Conservation (phyloP, 2,888 invertebrate species). For the Spodoptera picta region DNA sequence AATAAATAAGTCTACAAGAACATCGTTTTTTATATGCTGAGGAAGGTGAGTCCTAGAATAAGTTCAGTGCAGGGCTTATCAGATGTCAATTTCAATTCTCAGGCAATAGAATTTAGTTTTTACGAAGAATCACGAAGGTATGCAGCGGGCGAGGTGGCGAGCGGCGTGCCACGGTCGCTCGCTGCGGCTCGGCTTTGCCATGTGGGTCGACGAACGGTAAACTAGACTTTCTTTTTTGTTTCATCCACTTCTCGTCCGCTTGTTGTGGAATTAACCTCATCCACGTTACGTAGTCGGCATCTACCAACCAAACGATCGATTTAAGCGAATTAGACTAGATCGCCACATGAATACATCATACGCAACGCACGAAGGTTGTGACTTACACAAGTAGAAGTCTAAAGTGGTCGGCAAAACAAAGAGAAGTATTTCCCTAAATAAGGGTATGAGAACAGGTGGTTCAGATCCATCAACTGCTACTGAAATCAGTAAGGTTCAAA, state of each 20-base stretch:
- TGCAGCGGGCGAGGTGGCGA: constrained; percentile 35
- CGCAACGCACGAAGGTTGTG: no score
- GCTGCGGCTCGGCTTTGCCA: constrained; percentile 54
- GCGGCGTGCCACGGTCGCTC: constrained; percentile 49
- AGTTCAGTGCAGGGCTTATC: constrained; percentile 46
- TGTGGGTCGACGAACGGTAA: constrained; percentile 86
- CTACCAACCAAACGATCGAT: constrained; percentile 30
- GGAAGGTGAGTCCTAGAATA: no score
- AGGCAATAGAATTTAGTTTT: constrained; percentile 72
- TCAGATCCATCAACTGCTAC: no score
- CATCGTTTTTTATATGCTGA: no score
- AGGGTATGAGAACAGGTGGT: no score
- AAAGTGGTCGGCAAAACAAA: no score
- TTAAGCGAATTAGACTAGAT: constrained; percentile 33
- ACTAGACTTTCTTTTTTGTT: constrained; percentile 84
- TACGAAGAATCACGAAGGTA: constrained; percentile 72
- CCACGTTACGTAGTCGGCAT: constrained; percentile 49
- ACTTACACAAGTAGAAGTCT: no score
- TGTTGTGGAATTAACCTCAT: constrained; percentile 51
- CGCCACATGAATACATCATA: constrained; percentile 4
- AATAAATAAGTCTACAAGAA: no score
- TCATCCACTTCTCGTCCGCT: constrained; percentile 63
- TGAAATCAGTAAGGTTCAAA: no score
- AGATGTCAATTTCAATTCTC: constrained; percentile 45
- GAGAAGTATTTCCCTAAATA: no score